phyloP scores from a whole-genome alignment of 1,140 invertebrate genomes.

The Anastrepha obliqua region DNA sequence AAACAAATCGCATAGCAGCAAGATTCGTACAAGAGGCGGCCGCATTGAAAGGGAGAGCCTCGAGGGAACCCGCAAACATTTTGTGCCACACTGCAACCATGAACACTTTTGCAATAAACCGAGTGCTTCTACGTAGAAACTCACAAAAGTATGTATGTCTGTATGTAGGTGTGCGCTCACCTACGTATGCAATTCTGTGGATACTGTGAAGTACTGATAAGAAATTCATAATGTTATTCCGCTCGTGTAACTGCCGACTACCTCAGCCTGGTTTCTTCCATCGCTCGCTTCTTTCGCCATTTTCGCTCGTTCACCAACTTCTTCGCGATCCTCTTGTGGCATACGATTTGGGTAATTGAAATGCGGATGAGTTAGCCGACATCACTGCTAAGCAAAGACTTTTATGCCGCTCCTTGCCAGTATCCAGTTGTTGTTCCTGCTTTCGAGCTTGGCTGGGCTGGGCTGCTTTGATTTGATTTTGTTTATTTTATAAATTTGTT shows the following conservation, averaged over 20 bases:
- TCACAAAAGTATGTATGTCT: neutral
- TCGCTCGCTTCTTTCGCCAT: neutral
- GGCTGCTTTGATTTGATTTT: slow-evolving; percentile 35
- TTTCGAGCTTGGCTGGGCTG: slow-evolving; percentile 11
- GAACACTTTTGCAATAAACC: slow-evolving; percentile 21
- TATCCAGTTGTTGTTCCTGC: neutral
- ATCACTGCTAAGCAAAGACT: neutral
- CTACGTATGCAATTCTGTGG: neutral
- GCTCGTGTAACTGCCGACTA: slow-evolving; percentile 34
- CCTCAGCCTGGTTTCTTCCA: no score
- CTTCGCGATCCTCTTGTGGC: slow-evolving; percentile 3
- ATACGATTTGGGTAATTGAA: slow-evolving; percentile 50
- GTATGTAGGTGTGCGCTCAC: neutral
- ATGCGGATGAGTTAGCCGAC: slow-evolving; percentile 27
- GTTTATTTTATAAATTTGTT: slow-evolving; percentile 41
- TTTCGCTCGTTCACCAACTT: neutral
- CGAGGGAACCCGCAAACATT: neutral
- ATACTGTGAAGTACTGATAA: slow-evolving; percentile 53
- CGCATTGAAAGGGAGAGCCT: slow-evolving; percentile 38
- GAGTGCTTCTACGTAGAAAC: neutral
- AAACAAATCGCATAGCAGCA: neutral
- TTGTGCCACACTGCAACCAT: neutral
- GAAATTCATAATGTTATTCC: slow-evolving; percentile 59
- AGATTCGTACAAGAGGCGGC: neutral
- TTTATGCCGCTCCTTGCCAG: neutral